Evolutionary conservation across 2,113 vertebrate species (phyloP).

Genomic region (Oreotragus oreotragus): DNA sequence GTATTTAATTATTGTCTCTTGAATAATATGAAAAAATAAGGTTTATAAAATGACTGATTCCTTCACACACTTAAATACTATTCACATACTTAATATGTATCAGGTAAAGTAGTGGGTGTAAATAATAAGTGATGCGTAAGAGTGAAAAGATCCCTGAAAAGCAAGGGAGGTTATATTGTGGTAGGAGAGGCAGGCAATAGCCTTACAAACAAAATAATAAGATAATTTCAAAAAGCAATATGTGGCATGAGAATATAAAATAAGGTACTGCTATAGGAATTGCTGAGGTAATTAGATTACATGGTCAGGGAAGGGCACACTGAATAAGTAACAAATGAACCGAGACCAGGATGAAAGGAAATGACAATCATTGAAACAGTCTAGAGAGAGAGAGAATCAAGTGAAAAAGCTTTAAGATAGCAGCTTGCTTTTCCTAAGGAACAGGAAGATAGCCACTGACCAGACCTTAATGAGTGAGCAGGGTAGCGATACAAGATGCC

Average conservation of each 20-base stretch:
- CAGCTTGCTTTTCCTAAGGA: neutral
- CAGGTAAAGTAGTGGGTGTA: neutral
- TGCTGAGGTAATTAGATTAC: neutral
- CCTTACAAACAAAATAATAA: neutral
- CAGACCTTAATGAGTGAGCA: neutral
- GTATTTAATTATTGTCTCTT: neutral
- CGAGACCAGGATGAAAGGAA: neutral
- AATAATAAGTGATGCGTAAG: neutral
- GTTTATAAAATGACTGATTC: neutral
- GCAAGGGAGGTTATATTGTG: neutral
- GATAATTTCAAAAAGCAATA: neutral
- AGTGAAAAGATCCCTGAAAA: neutral
- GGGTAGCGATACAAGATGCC: rapidly evolving
- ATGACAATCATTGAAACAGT: neutral
- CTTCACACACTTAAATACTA: neutral
- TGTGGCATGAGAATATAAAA: neutral
- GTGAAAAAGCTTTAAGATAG: neutral
- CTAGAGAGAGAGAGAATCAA: neutral
- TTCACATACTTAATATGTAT: neutral
- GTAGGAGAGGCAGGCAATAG: neutral
- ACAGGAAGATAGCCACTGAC: neutral
- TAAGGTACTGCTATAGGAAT: neutral
- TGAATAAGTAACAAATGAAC: neutral
- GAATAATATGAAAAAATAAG: neutral
- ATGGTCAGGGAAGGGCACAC: neutral